phyloP scores from a whole-genome alignment of 2,113 vertebrate genomes.

The Tragelaphus imberbis region DNA sequence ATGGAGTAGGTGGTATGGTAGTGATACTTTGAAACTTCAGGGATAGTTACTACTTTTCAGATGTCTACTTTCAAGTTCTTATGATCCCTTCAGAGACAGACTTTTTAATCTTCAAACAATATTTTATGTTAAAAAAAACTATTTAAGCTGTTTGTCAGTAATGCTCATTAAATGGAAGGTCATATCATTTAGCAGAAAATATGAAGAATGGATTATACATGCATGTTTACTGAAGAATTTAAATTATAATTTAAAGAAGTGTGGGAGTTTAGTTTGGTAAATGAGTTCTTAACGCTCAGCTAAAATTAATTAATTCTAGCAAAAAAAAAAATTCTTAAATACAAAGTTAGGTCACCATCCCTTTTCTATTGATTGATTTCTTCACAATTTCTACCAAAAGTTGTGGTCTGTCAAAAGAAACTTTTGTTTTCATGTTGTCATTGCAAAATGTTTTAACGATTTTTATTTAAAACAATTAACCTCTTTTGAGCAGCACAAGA shows the following conservation, averaged over 20 bases:
- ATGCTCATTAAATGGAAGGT: slow-evolving; percentile 36
- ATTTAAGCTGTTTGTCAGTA: slow-evolving; percentile 46
- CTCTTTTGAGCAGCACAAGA: neutral
- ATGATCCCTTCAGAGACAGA: neutral
- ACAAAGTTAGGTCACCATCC: neutral
- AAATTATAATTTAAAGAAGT: slow-evolving; percentile 18
- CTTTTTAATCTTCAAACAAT: neutral
- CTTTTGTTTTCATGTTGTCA: slow-evolving; percentile 29
- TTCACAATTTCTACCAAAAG: slow-evolving; percentile 48
- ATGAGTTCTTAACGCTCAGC: neutral
- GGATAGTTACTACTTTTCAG: neutral
- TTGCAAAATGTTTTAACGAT: slow-evolving; percentile 31
- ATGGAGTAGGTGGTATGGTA: neutral
- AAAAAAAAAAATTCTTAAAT: slow-evolving; percentile 52
- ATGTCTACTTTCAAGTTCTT: neutral
- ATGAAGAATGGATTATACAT: slow-evolving; percentile 18
- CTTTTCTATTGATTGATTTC: slow-evolving; percentile 50
- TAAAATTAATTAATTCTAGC: slow-evolving; percentile 47
- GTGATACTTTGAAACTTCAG: neutral
- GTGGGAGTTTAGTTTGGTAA: neutral
- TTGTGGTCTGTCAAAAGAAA: slow-evolving; percentile 18
- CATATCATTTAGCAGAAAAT: slow-evolving; percentile 3
- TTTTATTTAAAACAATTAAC: slow-evolving; percentile 56
- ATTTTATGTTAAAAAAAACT: neutral
- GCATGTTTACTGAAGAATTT: neutral